phyloP scores from a whole-genome alignment of 2,888 invertebrate genomes.

The Tinea trinotella region DNA sequence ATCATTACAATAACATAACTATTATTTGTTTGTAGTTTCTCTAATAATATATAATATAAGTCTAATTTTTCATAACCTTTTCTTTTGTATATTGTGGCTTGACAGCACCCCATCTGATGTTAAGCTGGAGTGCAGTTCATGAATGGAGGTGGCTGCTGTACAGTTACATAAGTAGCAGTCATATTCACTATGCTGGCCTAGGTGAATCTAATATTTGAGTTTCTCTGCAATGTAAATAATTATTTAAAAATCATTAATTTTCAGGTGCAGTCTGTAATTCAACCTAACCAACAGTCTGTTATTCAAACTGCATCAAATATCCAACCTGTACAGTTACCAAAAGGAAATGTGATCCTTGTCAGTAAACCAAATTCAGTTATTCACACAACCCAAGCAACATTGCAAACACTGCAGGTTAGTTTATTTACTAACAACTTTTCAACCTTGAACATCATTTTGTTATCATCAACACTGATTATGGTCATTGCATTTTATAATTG shows the following conservation, averaged over 20 bases:
- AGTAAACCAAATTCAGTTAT: constrained; percentile 94
- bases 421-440: constrained; percentile 21
- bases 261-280: constrained; percentile 95
- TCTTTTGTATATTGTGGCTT: neutral
- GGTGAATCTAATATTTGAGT: no score
- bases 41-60: constrained; percentile 22
- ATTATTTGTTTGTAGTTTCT: constrained; percentile 24
- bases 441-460: constrained; percentile 6
- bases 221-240: neutral
- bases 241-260: constrained; percentile 41
- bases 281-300: constrained; percentile 95
- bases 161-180: no score
- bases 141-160: no score
- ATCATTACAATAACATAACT: neutral
- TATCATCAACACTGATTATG: neutral
- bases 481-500: neutral
- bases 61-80: neutral
- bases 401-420: constrained; percentile 88
- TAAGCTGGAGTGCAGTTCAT: no score
- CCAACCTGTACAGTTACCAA: constrained; percentile 85
- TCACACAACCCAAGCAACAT: constrained; percentile 89
- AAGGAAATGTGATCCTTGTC: constrained; percentile 91
- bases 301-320: constrained; percentile 93
- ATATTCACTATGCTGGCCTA: no score
- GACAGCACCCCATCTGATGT: no score